phyloP scores from a whole-genome alignment of 2,797 vertebrate species.

The Macroramphosus scolopax region DNA sequence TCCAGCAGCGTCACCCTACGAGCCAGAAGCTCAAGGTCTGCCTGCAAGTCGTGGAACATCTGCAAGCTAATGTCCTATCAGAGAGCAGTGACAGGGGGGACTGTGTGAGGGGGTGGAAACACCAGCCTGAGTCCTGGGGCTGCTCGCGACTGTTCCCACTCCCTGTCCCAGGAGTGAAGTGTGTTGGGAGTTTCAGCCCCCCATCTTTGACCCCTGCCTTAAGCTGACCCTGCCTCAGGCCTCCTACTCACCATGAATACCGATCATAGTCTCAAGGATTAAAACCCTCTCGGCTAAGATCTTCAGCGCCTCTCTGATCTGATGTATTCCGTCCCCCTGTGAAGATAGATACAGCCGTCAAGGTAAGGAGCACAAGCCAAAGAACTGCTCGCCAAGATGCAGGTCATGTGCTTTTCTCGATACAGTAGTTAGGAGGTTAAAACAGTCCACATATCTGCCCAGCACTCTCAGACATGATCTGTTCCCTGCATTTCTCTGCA shows the following conservation, averaged over 20 bases:
- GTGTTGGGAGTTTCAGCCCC: constrained; percentile 39
- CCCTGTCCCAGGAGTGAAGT: constrained; percentile 51
- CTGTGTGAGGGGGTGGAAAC: constrained; percentile 64
- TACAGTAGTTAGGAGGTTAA: constrained; percentile 80
- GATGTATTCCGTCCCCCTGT: constrained; percentile 99
- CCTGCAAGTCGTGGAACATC: constrained; percentile 95
- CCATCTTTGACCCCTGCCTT: constrained; percentile 71
- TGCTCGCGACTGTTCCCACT: constrained; percentile 68
- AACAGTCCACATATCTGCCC: constrained; percentile 62
- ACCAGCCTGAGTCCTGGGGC: constrained; percentile 65
- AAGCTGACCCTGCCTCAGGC: constrained; percentile 79
- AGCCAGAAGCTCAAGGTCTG: constrained; percentile 98
- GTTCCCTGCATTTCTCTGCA: constrained; percentile 33
- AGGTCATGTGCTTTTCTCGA: constrained; percentile 55
- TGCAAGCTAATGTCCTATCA: constrained; percentile 98
- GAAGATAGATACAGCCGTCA: constrained; percentile 91
- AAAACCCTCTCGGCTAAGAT: constrained; percentile 99
- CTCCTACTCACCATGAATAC: constrained; percentile 99
- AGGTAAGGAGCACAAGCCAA: constrained; percentile 80
- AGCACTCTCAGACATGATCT: constrained; percentile 50
- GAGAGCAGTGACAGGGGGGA: constrained; percentile 87
- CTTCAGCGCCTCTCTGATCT: constrained; percentile 99
- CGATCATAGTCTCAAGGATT: constrained; percentile 99
- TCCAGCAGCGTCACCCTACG: constrained; percentile 99
- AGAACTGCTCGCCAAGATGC: constrained; percentile 77